Evolutionary conservation across 2,888 invertebrate species (phyloP).

Genomic region (Ormyrus pomaceus): DNA sequence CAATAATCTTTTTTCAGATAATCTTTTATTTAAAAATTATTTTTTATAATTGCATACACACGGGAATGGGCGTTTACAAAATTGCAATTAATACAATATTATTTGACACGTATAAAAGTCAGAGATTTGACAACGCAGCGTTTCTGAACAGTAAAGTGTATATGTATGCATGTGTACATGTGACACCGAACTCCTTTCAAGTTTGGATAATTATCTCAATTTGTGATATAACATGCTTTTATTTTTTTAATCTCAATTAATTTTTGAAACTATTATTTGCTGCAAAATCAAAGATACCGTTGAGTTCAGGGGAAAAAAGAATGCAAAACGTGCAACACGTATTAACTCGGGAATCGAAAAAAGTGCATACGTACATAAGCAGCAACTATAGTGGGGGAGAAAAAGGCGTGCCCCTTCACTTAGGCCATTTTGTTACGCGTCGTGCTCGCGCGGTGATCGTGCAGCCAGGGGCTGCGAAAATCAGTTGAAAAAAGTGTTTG

Average conservation of each 20-base stretch:
- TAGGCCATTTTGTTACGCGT: constrained; percentile 70
- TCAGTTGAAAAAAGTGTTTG: background rate
- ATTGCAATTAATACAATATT: background rate
- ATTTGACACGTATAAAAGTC: background rate
- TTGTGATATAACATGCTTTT: background rate
- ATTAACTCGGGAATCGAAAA: constrained; percentile 16
- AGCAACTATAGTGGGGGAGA: background rate
- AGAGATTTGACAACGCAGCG: constrained; percentile 30
- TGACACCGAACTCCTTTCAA: background rate
- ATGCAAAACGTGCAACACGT: background rate
- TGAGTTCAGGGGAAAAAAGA: background rate
- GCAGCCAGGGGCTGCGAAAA: constrained; percentile 64
- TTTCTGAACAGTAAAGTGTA: constrained; percentile 23
- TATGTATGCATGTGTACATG: constrained; percentile 1
- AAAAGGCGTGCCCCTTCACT: constrained; percentile 69
- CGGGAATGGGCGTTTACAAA: too few relatives aligned
- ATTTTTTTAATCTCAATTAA: too few relatives aligned
- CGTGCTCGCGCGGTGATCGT: constrained; percentile 65
- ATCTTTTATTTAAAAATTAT: too few relatives aligned
- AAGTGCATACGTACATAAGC: background rate
- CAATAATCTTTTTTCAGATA: too few relatives aligned
- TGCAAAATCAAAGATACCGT: background rate
- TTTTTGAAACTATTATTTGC: background rate
- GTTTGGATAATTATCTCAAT: constrained; percentile 27
- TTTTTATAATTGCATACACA: too few relatives aligned